Evolutionary conservation across 2,888 invertebrate genomes (phyloP).

Genomic region (Entomobrya proxima): DNA sequence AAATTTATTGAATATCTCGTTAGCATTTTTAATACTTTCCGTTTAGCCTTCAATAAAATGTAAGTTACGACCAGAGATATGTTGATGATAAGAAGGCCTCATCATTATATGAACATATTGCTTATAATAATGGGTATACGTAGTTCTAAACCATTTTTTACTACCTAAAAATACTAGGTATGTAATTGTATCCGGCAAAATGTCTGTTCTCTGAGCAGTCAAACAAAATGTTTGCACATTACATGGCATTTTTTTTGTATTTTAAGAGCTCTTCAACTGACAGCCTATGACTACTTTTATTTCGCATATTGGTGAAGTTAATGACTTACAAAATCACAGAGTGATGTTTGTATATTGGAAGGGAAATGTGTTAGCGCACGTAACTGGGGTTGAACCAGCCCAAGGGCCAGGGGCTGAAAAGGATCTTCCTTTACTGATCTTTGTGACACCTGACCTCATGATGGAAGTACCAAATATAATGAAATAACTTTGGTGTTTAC

Average conservation of each 20-base stretch:
- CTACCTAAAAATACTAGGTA: too few species aligned
- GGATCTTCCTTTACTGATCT: neutral
- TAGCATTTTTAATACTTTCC: conserved; percentile 44
- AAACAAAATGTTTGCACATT: too few species aligned
- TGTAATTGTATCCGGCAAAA: too few species aligned
- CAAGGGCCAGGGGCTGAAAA: neutral
- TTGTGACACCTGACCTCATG: neutral
- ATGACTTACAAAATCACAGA: neutral
- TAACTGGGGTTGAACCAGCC: neutral
- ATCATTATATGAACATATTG: neutral
- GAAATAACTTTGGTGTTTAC: neutral
- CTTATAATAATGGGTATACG: neutral
- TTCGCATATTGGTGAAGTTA: neutral
- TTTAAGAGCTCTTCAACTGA: too few species aligned
- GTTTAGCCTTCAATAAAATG: conserved; percentile 39
- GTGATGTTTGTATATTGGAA: too few species aligned
- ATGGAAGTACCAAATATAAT: neutral
- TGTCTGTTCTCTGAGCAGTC: too few species aligned
- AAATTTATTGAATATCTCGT: conserved; percentile 57
- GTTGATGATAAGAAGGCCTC: conserved; percentile 3
- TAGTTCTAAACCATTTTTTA: too few species aligned
- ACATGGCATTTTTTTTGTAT: too few species aligned
- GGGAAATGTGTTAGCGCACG: too few species aligned
- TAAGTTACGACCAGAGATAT: conserved; percentile 30
- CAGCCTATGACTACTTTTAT: neutral